phyloP scores from a whole-genome alignment of 35 echinoderm and acorn worm genomes.

The Diadema setosum region DNA sequence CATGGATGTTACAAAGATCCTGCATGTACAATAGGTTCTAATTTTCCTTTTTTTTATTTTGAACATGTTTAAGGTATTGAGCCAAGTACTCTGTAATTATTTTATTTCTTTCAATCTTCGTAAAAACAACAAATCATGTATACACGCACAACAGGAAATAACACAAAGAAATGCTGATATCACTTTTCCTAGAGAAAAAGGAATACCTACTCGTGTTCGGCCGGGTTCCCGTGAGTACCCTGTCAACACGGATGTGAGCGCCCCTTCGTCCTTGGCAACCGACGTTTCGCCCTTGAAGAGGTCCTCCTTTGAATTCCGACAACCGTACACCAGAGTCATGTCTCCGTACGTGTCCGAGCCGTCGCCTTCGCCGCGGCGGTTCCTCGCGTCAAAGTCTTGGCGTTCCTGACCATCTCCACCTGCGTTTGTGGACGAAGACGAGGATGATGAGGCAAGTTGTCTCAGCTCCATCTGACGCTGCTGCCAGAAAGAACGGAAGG shows the following conservation, averaged over 20 bases:
- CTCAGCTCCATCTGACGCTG: neutral
- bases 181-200: neutral
- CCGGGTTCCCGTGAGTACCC: slow-evolving; percentile 63
- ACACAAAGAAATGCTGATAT: no score
- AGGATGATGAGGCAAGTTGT: neutral
- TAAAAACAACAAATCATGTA: no score
- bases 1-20: no score
- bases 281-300: slow-evolving; percentile 48
- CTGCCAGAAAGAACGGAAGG: slow-evolving; percentile 45
- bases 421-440: neutral
- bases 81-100: no score
- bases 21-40: no score
- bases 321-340: slow-evolving; percentile 69
- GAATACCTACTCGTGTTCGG: slow-evolving; percentile 26
- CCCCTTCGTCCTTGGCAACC: slow-evolving; percentile 26
- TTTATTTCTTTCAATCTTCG: no score
- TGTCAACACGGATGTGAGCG: slow-evolving; percentile 15
- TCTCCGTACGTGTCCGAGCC: slow-evolving; percentile 17
- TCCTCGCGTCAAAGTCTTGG: neutral
- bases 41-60: no score
- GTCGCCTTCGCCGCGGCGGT: neutral
- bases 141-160: no score
- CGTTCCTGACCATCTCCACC: neutral
- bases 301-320: slow-evolving; percentile 60
- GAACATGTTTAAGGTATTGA: no score